Evolutionary conservation across 2,797 vertebrate species (phyloP), one percentile per base, ranked within the genome.

Genomic region (Choloepus didactylus): DNA sequence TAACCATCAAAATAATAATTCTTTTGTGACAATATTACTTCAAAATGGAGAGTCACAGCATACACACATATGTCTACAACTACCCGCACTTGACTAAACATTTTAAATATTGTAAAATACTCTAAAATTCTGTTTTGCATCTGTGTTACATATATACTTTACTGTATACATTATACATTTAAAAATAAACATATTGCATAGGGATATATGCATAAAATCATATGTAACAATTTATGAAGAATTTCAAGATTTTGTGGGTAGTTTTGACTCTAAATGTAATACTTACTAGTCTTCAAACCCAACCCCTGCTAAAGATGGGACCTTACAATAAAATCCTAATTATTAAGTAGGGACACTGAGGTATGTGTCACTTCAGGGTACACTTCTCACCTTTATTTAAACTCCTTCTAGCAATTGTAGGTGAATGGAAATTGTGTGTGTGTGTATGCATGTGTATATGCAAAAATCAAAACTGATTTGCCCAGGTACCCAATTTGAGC

Each of bases 401-500:
- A 62, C 27, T 70, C 21, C 19, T 54, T 15, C 29, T 51, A 38
- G 31, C n/a, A 70, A 23, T 38, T 56, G 18, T 64, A 59, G 38
- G 15, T 31, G 54, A 89, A 75, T 64, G 27, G 46, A 64, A 92
- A 77, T 11, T 51, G 54, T 25, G 29, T 66, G 64, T n/a, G 27
- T 69, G 10, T 27, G 9, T 23, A 31, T 2, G 7, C 12, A 14
- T 23, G 6, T 75, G 51, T 62, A 29, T 67, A 18, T 92, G 81
- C 84, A 93, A 83, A 96, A 85, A 84, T 81, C 60, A 77, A 81
- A 89, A 89, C 62, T 67, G 79, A 96, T 96, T 95, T 95, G 38
- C 95, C 89, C 51, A 62, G 91, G 84, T 79, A 92, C 87, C 95
- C 93, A 79, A 60, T 92, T 86, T 56, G 77, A 96, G 66, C 69